phyloP scores from a whole-genome alignment of 2,113 vertebrate genomes.

The Hucho hucho region DNA sequence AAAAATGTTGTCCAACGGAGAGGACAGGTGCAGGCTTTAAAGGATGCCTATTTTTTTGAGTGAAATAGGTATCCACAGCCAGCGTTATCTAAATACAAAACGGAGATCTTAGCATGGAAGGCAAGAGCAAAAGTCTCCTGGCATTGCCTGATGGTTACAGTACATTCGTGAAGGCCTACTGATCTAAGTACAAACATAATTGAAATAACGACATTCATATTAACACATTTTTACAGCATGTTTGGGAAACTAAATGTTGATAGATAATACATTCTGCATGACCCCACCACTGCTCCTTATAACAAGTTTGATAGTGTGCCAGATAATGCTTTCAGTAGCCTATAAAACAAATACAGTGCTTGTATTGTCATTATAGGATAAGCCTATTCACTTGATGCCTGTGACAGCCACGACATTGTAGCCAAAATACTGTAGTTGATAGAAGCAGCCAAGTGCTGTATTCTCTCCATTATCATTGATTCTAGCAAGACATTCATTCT shows the following conservation, averaged over 20 bases:
- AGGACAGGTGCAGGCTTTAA: slow-evolving; percentile 64
- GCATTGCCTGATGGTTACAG: neutral
- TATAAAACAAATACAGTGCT: too few species aligned
- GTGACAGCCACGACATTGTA: too few species aligned
- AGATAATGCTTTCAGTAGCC: too few species aligned
- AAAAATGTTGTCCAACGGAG: slow-evolving; percentile 47
- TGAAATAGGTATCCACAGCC: slow-evolving; percentile 12
- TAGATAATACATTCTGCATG: too few species aligned
- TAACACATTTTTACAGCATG: neutral
- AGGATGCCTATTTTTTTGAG: slow-evolving; percentile 28
- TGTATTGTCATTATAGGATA: too few species aligned
- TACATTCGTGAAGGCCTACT: neutral
- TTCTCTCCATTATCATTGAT: too few species aligned
- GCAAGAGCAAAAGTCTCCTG: neutral
- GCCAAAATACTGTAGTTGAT: too few species aligned
- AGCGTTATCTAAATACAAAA: slow-evolving; percentile 23
- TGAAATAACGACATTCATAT: neutral
- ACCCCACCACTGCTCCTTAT: too few species aligned
- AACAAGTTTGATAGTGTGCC: too few species aligned
- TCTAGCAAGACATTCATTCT: too few species aligned
- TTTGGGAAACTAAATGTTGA: neutral
- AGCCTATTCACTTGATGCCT: too few species aligned
- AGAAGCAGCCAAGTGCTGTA: too few species aligned
- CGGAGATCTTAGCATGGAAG: neutral
- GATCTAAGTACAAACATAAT: neutral